A percentile compares a stretch with the other conserved stretches of the same genome.
phyloP scores from a whole-genome alignment of 2,113 vertebrate genomes.

The Corythornis cristatus region DNA sequence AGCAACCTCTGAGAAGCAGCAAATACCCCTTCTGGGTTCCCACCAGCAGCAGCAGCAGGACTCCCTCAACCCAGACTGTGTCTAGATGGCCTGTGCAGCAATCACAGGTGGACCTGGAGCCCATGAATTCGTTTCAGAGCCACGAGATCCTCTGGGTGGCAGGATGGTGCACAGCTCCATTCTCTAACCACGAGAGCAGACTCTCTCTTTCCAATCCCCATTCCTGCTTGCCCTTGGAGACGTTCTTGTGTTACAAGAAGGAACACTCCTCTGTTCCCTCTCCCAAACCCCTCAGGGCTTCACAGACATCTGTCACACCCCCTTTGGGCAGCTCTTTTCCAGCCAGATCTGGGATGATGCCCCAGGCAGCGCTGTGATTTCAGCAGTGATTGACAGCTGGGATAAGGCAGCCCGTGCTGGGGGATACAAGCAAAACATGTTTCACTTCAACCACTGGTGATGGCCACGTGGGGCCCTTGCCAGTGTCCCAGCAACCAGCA shows the following conservation, averaged over 20 bases:
- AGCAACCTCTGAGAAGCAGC: background rate
- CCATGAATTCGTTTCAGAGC: background rate
- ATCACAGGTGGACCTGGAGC: background rate
- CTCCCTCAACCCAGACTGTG: background rate
- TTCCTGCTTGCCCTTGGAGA: accelerated
- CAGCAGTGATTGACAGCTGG: background rate
- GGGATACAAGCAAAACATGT: background rate
- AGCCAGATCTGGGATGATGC: constrained; percentile 13
- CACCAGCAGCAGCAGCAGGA: accelerated
- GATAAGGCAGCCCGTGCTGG: background rate
- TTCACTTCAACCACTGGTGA: background rate
- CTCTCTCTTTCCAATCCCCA: background rate
- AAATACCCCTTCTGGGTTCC: background rate
- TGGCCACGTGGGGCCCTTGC: background rate
- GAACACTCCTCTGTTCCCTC: background rate
- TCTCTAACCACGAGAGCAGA: background rate
- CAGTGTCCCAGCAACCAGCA: background rate
- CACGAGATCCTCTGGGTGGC: background rate
- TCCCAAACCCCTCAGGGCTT: background rate
- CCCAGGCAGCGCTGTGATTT: background rate
- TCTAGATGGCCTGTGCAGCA: background rate
- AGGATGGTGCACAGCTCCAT: background rate
- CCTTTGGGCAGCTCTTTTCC: constrained; percentile 19
- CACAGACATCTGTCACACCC: background rate
- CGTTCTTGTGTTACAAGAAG: background rate